A percentile compares a stretch with the other conserved stretches of the same genome.
These are phyloP conservation scores for Celastrina argiolus DNA, from an alignment of 2,888 invertebrate species.

Conservation along the genomic window DNA sequence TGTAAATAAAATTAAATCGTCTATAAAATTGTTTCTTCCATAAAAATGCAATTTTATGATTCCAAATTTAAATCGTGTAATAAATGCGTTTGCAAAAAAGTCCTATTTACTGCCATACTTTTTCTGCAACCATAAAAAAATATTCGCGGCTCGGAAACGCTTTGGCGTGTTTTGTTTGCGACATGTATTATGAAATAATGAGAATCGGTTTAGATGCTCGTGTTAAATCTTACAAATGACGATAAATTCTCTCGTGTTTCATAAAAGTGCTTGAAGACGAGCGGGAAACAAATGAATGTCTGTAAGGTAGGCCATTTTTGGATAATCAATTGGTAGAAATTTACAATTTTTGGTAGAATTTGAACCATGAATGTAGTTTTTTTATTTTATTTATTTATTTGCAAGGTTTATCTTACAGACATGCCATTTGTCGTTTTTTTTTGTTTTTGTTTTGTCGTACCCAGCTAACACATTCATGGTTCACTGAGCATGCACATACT, in stretches of 20 bases:
- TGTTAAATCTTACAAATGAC: background rate
- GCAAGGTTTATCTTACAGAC: conserved; percentile 70
- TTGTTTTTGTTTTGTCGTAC: conserved; percentile 25
- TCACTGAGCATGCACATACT: conserved; percentile 36
- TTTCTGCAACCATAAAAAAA: background rate
- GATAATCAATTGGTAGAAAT: conserved; percentile 44
- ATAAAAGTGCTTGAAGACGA: conserved; percentile 49
- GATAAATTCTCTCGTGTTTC: conserved; percentile 23
- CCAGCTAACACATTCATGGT: conserved; percentile 63
- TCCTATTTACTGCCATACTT: background rate
- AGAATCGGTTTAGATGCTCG: no score
- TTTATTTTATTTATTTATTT: conserved; percentile 34
- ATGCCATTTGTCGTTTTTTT: conserved; percentile 51
- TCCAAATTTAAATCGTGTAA: no score
- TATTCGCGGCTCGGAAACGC: background rate
- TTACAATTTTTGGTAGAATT: conserved; percentile 36
- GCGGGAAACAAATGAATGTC: conserved; percentile 71
- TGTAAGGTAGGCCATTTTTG: conserved; percentile 74
- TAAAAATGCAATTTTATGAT: background rate
- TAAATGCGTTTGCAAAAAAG: no score
- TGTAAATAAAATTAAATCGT: background rate
- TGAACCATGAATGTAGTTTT: conserved; percentile 68
- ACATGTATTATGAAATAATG: no score
- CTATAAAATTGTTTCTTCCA: background rate
- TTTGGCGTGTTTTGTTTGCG: no score